Percentiles rank a stretch among this genome's conserved stretches.
These are phyloP conservation scores for Centropus bengalensis DNA, from an alignment of 2,113 vertebrate genomes.

Conservation along the genomic window DNA sequence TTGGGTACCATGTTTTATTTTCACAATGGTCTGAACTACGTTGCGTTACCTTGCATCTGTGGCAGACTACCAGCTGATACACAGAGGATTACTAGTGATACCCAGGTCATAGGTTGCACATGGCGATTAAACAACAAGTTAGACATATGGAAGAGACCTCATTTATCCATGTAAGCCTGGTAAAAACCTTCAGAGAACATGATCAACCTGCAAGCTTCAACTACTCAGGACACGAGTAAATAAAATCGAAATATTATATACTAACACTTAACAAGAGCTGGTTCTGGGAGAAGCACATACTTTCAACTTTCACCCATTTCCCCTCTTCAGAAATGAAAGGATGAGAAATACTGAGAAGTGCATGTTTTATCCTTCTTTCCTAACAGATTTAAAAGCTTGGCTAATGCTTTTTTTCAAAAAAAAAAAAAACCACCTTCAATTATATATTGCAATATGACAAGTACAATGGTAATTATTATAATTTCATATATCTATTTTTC, in stretches of 20 bases:
- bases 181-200: background rate
- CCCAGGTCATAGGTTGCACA: background rate
- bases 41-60: background rate
- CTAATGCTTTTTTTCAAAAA: background rate
- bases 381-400: background rate
- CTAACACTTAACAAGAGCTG: background rate
- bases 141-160: background rate
- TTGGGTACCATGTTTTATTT: background rate
- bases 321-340: background rate
- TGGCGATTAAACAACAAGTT: background rate
- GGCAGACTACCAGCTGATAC: background rate
- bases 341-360: background rate
- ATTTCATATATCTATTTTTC: background rate
- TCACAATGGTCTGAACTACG: background rate
- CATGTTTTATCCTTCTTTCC: background rate
- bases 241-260: background rate
- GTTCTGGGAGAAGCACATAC: background rate
- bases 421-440: fast-evolving
- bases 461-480: background rate
- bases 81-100: background rate
- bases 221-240: background rate
- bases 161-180: background rate
- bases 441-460: background rate
- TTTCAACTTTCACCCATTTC: background rate
- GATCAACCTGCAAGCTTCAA: background rate